Base-by-base conservation (phyloP, 2,113 vertebrate genomes). In the Arizona elegans region DNA sequence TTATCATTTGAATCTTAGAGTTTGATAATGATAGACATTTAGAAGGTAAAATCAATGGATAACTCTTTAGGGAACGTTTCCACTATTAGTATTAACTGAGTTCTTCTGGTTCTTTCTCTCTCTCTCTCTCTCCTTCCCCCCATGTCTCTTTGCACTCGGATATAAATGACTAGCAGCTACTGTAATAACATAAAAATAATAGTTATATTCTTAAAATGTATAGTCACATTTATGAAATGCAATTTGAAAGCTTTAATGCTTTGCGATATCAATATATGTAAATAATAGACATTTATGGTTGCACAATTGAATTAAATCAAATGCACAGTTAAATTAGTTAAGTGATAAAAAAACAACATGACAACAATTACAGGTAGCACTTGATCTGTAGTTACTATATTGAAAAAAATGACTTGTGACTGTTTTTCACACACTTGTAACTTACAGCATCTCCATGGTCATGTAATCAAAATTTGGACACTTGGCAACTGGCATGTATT, bases 201-300 rank as follows among this genome's bases (percentile, higher is more conserved):
- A 47, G 43, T 47, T 47, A 47, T 47, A 47, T 47, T 47, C 43
- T 47, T 47, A 47, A 47, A 47, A 47, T 47, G 43, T 47, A 47
- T 47, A 47, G 43, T 47, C 43, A 47, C 50, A 93, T 95, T 96
- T 97, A 96, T 95, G 91, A 93, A 94, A 93, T 94, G 92, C 86
- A 93, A 50, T 95, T 95, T 95, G 89, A 95, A 97, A 96, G 96
- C 29, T 55, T 92, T 91, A 86, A 93, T 86, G 70, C 50, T 89
- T 97, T 96, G 96, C 95, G 95, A 96, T 97, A 96, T 89, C 88
- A 86, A 89, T 93, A 65, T 86, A 92, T 89, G 86, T 89, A 87
- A 93, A 95, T 96, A 93, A 92, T 95, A 96, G 93, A 93, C 94
- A 94, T 95, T 96, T 94, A 91, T 88, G 93, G 85, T 94, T 95